Percentiles rank a stretch among this genome's conserved stretches.
Evolutionary conservation across 2,888 invertebrate genomes (phyloP).

Genomic region (Chrysotoxum bicinctum): DNA sequence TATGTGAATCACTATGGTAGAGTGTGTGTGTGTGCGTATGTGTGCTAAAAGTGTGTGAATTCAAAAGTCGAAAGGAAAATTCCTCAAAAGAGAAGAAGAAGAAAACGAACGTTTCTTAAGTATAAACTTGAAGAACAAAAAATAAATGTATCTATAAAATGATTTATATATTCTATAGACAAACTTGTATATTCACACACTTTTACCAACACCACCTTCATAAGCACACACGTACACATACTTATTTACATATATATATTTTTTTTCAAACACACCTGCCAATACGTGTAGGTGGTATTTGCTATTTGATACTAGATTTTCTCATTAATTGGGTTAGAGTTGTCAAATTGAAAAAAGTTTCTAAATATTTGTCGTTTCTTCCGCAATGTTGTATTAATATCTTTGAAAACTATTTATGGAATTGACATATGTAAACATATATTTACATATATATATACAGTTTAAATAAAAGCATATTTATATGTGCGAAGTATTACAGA

Average conservation of each 20-base stretch:
- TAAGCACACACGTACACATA: constrained; percentile 39
- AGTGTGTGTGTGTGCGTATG: constrained; percentile 31
- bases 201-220: constrained; percentile 32
- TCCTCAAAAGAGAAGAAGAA: constrained; percentile 22
- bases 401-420: neutral
- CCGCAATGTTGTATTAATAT: neutral
- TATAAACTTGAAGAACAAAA: constrained; percentile 28
- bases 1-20: constrained; percentile 46
- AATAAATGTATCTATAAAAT: neutral
- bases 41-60: constrained; percentile 56
- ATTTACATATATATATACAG: too few species aligned
- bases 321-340: constrained; percentile 54
- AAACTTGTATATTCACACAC: constrained; percentile 14
- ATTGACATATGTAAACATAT: neutral
- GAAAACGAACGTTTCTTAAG: constrained; percentile 36
- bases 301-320: constrained; percentile 62
- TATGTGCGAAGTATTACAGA: too few species aligned
- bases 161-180: neutral
- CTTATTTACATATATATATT: neutral
- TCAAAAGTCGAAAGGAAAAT: constrained; percentile 64
- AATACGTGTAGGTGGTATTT: constrained; percentile 60
- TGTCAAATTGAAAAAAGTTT: constrained; percentile 35
- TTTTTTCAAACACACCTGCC: constrained; percentile 52
- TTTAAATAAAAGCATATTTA: too few species aligned
- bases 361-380: constrained; percentile 2